These are phyloP conservation scores for Pecten maximus DNA, from an alignment of 2,888 invertebrate genomes.

Conservation along the genomic window DNA sequence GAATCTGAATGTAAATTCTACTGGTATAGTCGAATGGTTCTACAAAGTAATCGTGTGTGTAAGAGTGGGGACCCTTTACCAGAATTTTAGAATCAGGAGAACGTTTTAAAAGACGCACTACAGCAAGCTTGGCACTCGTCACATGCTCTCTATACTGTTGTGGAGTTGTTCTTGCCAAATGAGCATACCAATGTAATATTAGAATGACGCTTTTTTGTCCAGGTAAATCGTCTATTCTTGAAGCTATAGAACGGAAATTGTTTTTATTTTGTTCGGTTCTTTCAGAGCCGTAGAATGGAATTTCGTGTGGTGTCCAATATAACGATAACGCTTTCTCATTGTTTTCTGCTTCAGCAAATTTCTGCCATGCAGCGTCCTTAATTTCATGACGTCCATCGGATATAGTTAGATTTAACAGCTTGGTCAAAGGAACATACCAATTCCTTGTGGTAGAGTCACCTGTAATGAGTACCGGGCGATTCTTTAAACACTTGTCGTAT, in stretches of 20 bases:
- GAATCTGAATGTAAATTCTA: background rate
- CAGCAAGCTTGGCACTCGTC: constrained; percentile 28
- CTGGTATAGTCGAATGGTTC: constrained; percentile 36
- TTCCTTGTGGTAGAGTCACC: constrained; percentile 41
- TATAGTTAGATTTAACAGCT: constrained; percentile 36
- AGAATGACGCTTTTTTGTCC: constrained; percentile 9
- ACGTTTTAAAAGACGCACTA: constrained; percentile 3
- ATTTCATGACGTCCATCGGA: constrained; percentile 34
- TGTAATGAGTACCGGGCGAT: background rate
- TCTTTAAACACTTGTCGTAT: constrained; percentile 32
- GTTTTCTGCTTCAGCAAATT: constrained; percentile 37
- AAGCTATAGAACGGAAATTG: constrained; percentile 38
- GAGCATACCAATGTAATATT: constrained; percentile 44
- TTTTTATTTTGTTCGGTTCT: background rate
- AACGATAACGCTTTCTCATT: background rate
- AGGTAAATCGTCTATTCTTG: too few relatives aligned
- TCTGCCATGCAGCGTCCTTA: constrained; percentile 44
- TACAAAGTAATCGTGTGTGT: background rate
- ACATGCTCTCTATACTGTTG: constrained; percentile 39
- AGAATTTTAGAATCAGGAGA: constrained; percentile 16
- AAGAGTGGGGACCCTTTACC: constrained; percentile 45
- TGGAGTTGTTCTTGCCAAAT: constrained; percentile 1
- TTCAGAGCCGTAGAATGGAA: constrained; percentile 29
- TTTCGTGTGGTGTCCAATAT: constrained; percentile 41
- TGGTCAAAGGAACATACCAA: constrained; percentile 30